Evolutionary conservation across 1,140 invertebrate genomes (phyloP).

Genomic region (Limonius californicus): DNA sequence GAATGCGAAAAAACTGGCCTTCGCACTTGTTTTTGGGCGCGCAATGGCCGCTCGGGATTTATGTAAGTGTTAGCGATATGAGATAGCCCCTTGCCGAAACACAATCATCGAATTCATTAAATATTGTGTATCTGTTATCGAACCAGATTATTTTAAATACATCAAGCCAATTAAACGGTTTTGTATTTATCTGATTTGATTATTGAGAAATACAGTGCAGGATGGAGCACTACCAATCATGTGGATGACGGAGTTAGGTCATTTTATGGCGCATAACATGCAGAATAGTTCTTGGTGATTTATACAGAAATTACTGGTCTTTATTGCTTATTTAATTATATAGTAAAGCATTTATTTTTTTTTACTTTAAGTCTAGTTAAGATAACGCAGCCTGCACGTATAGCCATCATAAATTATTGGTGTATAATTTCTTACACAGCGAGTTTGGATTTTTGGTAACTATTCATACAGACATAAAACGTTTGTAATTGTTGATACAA

Average conservation of each 20-base stretch:
- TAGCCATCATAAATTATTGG: too few relatives aligned
- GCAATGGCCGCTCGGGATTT: constrained; percentile 31
- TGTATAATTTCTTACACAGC: too few relatives aligned
- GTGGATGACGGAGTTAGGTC: not conserved
- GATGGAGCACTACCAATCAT: not conserved
- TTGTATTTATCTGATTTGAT: not conserved
- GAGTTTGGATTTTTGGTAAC: too few relatives aligned
- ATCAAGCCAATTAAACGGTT: not conserved
- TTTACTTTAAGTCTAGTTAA: too few relatives aligned
- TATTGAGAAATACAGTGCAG: not conserved
- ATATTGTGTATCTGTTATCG: constrained; percentile 17
- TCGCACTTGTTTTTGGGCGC: constrained; percentile 33
- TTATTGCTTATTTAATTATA: not conserved
- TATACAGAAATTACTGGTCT: too few relatives aligned
- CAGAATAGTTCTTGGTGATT: not conserved
- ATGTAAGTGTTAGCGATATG: constrained; percentile 32
- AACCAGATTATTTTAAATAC: not conserved
- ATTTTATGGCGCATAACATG: not conserved
- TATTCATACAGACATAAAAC: too few relatives aligned
- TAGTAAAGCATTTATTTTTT: too few relatives aligned
- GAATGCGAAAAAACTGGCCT: constrained; percentile 34
- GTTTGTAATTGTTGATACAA: too few relatives aligned
- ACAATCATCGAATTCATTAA: constrained; percentile 26
- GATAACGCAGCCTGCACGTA: too few relatives aligned
- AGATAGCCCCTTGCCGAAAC: constrained; percentile 23